A percentile compares a stretch with the other conserved stretches of the same genome.
phyloP scores from a whole-genome alignment of 30 jellyfish, hydroid and myxozoan species.

The Pseudorhiza aurosa region DNA sequence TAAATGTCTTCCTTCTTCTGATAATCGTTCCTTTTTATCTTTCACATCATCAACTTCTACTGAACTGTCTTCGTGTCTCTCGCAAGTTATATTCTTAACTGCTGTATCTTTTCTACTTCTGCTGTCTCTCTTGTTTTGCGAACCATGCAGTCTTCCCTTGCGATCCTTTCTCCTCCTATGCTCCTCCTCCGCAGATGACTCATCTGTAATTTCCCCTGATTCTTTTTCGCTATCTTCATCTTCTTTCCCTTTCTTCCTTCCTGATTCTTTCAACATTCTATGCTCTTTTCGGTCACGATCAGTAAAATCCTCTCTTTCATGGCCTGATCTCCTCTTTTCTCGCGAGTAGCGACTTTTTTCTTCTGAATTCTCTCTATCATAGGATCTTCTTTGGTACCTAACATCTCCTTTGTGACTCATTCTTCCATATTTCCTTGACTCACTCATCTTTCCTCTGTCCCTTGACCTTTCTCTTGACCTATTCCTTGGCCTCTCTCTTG shows the following conservation, averaged over 20 bases:
- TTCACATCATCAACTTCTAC: background rate
- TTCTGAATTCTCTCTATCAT: constrained; percentile 4
- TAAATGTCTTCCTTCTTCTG: background rate
- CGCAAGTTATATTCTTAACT: background rate
- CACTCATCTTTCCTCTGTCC: background rate
- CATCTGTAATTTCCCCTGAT: constrained; percentile 63
- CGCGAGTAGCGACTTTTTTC: constrained; percentile 18
- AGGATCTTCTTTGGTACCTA: constrained; percentile 13
- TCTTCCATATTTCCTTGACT: background rate
- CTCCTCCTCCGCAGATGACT: background rate
- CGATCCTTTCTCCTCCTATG: background rate
- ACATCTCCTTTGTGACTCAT: background rate
- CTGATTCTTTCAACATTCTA: background rate
- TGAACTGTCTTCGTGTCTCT: background rate
- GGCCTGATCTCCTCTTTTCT: constrained; percentile 19
- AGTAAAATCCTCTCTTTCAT: background rate
- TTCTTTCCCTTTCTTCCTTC: background rate
- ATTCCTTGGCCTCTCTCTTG: background rate
- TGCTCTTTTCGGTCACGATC: background rate
- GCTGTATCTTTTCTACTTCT: background rate
- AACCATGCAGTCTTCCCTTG: background rate
- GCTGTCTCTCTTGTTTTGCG: background rate
- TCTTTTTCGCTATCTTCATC: constrained; percentile 51
- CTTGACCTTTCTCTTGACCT: background rate
- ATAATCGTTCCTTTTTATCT: background rate